Base-by-base conservation (phyloP, 1,140 invertebrate genomes). In the Anastrepha ludens region DNA sequence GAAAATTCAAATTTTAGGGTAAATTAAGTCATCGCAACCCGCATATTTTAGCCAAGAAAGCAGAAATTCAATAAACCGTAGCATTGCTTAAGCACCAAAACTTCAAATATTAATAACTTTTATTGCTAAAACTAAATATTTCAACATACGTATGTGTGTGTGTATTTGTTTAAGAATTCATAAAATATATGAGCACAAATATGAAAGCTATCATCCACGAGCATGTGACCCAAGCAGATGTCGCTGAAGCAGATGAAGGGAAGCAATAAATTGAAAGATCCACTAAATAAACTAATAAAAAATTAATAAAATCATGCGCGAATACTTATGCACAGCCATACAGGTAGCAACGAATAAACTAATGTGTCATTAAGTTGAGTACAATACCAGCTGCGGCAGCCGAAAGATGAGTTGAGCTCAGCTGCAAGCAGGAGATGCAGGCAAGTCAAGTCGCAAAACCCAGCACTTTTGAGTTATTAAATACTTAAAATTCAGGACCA, bases 401-500 rank as follows among this genome's bases (percentile, higher is more conserved):
- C 67, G 13, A 15, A 74, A 74, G 15, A 41, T 67, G 29, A 67
- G 39, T 1, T 67, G 64, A 67, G 39, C 39, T 67, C 13, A 67
- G 64, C 4, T 41, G 20, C 20, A 67, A 39, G 20, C 39, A 17
- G 41, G 39, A 44, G 39, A 8, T 44, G 41, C 67, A 39, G 44
- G 67, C 39, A 74, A 74, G 67, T 74, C 67, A n/a, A 44, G 11
- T n/a, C 17, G 3, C 1, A 47, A 9, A 67, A 74, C 13, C 39
- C 41, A 74, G 67, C 39, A n/a, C 67, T 74, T 74, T 74, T 74
- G 17, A 47, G 41, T 74, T 74, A 74, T 47, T 74, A 74, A 74
- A 74, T 74, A 74, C 67, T 74, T 47, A 74, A 74, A 47, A 74
- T 74, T 47, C 67, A 44, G 67, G 15, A 47, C 13, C 67, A 44